Evolutionary conservation across 1,140 invertebrate species (phyloP).

Genomic region (Phortica variegata): DNA sequence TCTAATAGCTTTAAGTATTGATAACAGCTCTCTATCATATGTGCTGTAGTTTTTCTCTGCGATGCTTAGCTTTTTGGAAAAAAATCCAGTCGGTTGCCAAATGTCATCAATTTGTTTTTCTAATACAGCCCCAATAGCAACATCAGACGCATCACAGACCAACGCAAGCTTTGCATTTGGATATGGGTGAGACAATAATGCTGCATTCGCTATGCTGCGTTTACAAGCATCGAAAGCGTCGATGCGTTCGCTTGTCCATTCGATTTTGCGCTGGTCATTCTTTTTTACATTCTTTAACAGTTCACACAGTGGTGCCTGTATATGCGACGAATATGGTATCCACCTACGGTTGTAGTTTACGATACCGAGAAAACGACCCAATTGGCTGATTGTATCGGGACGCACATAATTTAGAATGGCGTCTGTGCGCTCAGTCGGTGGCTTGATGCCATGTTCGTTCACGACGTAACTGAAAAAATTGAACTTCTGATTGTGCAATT

Average conservation of each 20-base stretch:
- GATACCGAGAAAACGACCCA: conserved; percentile 43
- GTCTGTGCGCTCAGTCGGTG: conserved; percentile 18
- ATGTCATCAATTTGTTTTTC: conserved; percentile 38
- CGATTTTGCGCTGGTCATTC: conserved; percentile 24
- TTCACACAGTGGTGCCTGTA: conserved; percentile 24
- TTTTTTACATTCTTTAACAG: conserved; percentile 23
- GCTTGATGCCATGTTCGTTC: conserved; percentile 11
- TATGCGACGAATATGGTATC: conserved; percentile 8
- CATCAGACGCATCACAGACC: conserved; percentile 48
- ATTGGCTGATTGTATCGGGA: conserved; percentile 25
- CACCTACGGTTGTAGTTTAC: conserved; percentile 26
- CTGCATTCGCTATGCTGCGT: conserved; percentile 29
- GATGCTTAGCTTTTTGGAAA: conserved; percentile 38
- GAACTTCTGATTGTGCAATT: conserved; percentile 36
- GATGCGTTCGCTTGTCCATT: conserved; percentile 12
- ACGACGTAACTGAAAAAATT: conserved; percentile 27
- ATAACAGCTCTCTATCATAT: conserved; percentile 55
- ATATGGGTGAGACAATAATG: conserved; percentile 31
- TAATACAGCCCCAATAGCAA: conserved; percentile 40
- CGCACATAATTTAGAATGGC: conserved; percentile 23
- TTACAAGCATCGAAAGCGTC: conserved; percentile 56
- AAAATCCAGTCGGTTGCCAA: conserved; percentile 54
- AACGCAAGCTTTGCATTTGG: conserved; percentile 16
- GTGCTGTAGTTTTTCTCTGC: conserved; percentile 34
- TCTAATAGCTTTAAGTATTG: conserved; percentile 33